These are phyloP conservation scores for Zaprionus vittiger DNA, from an alignment of 1,140 invertebrate genomes.

Conservation along the genomic window DNA sequence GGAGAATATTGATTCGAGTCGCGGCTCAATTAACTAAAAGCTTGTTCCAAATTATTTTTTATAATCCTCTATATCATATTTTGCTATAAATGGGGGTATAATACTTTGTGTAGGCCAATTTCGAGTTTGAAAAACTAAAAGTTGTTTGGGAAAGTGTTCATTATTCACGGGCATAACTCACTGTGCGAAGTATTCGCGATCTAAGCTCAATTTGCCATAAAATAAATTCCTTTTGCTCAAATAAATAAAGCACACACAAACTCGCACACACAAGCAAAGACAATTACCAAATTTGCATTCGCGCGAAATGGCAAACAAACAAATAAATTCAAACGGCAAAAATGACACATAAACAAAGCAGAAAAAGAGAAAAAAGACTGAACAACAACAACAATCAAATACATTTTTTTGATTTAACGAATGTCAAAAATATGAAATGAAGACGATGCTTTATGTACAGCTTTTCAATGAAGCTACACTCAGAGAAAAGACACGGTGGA, in stretches of 20 bases:
- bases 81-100: conserved; percentile 8
- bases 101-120: not conserved
- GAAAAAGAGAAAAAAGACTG: not conserved
- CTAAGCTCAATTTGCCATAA: conserved; percentile 64
- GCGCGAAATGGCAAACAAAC: conserved; percentile 75
- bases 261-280: conserved; percentile 25
- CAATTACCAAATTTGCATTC: conserved; percentile 80
- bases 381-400: conserved; percentile 40
- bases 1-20: conserved; percentile 23
- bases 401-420: conserved; percentile 73
- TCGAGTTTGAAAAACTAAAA: conserved; percentile 18
- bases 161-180: conserved; percentile 53
- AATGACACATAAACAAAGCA: conserved; percentile 71
- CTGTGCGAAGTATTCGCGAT: conserved; percentile 29
- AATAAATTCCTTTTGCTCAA: conserved; percentile 61
- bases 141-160: conserved; percentile 27
- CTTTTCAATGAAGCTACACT: conserved; percentile 59
- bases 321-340: conserved; percentile 77
- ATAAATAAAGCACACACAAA: conserved; percentile 55
- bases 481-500: conserved; percentile 12
- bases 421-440: conserved; percentile 77
- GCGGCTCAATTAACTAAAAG: conserved; percentile 33
- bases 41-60: conserved; percentile 13
- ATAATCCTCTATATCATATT: conserved; percentile 3
- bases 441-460: conserved; percentile 64